Percentiles rank a stretch among this genome's conserved stretches.
Conservation (phyloP, 2,888 invertebrate species). For the Leistus spinibarbis region DNA sequence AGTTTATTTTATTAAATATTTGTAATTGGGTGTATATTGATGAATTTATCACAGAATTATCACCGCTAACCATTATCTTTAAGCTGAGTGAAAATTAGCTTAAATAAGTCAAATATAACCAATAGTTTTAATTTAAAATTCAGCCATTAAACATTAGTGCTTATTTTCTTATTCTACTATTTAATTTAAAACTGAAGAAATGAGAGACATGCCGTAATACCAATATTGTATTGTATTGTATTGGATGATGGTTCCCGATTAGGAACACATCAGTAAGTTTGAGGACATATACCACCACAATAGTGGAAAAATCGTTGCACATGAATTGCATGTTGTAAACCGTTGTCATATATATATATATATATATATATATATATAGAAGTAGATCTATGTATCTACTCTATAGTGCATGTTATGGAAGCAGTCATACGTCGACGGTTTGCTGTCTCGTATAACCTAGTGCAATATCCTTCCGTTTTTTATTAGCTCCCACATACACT, state of each 20-base stretch:
- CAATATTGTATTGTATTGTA: neutral
- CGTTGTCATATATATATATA: neutral
- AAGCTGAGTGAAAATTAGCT: too few relatives aligned
- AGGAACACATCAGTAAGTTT: neutral
- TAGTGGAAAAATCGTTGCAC: neutral
- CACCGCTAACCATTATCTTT: too few relatives aligned
- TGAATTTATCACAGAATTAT: too few relatives aligned
- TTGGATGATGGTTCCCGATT: neutral
- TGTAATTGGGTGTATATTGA: too few relatives aligned
- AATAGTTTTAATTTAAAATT: too few relatives aligned
- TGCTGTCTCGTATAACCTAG: neutral
- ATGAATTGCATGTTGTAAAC: neutral
- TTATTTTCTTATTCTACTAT: too few relatives aligned
- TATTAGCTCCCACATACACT: neutral
- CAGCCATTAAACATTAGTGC: too few relatives aligned
- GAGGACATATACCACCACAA: neutral
- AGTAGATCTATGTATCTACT: neutral
- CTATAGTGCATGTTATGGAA: neutral
- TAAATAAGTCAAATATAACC: too few relatives aligned
- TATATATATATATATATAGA: neutral
- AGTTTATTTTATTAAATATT: neutral
- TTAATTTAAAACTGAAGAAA: too few relatives aligned
- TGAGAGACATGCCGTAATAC: neutral
- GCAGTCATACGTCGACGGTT: neutral
- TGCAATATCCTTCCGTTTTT: neutral